phyloP scores from a whole-genome alignment of 2,797 vertebrate genomes.

The Sarcoramphus papa region DNA sequence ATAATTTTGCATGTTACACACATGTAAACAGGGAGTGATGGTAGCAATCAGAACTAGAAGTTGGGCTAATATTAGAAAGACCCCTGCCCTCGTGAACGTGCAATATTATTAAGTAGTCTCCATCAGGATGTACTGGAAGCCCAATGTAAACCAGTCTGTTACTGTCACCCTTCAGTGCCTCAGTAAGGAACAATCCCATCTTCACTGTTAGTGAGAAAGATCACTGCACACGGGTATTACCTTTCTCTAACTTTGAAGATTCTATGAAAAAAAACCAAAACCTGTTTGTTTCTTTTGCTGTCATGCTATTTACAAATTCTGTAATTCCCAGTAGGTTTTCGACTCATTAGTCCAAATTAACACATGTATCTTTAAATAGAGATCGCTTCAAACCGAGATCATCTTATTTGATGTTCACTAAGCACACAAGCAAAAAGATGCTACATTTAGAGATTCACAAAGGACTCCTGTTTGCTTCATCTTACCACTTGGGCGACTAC shows the following conservation, averaged over 20 bases:
- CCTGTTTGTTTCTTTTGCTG: neutral
- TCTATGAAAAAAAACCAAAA: neutral
- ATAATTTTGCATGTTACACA: neutral
- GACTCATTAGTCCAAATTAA: neutral
- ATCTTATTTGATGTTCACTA: neutral
- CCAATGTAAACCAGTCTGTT: neutral
- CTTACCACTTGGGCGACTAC: neutral
- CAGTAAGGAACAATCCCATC: neutral
- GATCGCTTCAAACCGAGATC: neutral
- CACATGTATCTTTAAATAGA: neutral
- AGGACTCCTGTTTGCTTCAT: neutral
- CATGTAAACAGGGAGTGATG: neutral
- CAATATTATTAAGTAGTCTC: neutral
- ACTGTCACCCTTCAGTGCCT: neutral
- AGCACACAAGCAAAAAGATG: neutral
- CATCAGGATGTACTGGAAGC: neutral
- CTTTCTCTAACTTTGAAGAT: neutral
- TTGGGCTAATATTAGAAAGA: neutral
- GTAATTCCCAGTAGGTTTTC: neutral
- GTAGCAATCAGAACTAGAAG: neutral
- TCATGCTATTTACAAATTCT: neutral
- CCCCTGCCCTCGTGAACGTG: fast-evolving
- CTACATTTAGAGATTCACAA: neutral
- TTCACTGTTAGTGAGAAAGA: neutral
- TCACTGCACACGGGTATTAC: neutral